Evolutionary conservation across 2,113 vertebrate species (phyloP).

Genomic region (Hemiprocne comata): DNA sequence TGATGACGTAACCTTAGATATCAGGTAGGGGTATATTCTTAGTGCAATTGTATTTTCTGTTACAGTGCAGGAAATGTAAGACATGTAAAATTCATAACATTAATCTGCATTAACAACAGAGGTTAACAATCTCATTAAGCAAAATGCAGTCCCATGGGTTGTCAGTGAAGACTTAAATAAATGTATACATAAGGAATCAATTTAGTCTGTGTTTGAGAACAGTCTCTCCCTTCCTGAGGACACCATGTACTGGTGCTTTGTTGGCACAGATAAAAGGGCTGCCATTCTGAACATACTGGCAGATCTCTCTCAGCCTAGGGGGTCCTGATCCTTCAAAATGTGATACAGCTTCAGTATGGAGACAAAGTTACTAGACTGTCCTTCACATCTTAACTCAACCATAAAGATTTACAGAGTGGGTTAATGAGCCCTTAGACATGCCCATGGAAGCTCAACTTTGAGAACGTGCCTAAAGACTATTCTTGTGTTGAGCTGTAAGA

Average conservation of each 20-base stretch:
- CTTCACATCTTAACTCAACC: neutral
- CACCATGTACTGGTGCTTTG: accelerated
- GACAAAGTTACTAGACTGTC: neutral
- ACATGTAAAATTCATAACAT: neutral
- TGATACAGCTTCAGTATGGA: neutral
- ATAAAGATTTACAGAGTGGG: neutral
- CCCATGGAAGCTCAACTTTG: neutral
- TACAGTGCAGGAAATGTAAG: neutral
- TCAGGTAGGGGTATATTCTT: neutral
- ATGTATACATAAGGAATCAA: neutral
- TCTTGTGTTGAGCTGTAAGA: neutral
- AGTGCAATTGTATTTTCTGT: neutral
- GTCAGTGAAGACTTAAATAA: neutral
- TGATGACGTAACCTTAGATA: neutral
- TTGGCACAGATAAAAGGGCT: neutral
- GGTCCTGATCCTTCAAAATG: neutral
- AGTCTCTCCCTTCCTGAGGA: neutral
- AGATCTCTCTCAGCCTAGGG: neutral
- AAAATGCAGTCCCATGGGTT: neutral
- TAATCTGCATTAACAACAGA: neutral
- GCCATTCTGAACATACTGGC: neutral
- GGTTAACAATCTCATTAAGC: neutral
- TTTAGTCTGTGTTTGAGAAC: neutral
- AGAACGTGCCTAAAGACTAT: neutral
- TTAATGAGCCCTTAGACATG: neutral